These are phyloP conservation scores for Hoplodrina blanda DNA, from an alignment of 2,888 invertebrate species.

Conservation along the genomic window DNA sequence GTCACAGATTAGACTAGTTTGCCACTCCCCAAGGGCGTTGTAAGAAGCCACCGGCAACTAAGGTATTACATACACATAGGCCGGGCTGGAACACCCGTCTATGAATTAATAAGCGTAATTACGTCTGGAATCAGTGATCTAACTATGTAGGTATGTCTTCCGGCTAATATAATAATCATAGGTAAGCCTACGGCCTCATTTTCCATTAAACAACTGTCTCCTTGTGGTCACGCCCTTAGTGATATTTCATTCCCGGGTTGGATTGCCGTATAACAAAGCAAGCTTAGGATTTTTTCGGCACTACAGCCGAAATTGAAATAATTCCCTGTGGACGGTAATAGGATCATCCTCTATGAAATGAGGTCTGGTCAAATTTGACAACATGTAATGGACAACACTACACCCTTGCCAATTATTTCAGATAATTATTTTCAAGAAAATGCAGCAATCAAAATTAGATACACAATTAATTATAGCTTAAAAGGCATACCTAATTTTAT, in stretches of 20 bases:
- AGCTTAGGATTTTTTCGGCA: conserved; percentile 5
- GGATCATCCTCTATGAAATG: conserved; percentile 14
- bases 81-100: conserved; percentile 19
- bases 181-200: background rate
- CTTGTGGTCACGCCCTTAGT: background rate
- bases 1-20: conserved; percentile 42
- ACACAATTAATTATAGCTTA: conserved; percentile 18
- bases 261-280: background rate
- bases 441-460: conserved; percentile 25
- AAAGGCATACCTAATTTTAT: conserved; percentile 8
- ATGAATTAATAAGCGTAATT: conserved; percentile 52
- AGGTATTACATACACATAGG: conserved; percentile 36
- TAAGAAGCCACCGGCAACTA: conserved; percentile 46
- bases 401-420: background rate
- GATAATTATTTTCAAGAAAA: conserved; percentile 7
- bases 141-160: conserved; percentile 13
- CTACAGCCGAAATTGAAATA: conserved; percentile 13
- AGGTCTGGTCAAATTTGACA: background rate
- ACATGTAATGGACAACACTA: background rate
- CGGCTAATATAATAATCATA: conserved; percentile 17
- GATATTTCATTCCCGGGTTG: conserved; percentile 7
- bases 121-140: conserved; percentile 7
- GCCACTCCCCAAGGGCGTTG: conserved; percentile 37
- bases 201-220: background rate
- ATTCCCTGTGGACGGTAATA: conserved; percentile 35